Percentiles rank a stretch among this genome's conserved stretches.
Conservation (phyloP, 2,797 vertebrate species). For the Aldrovandia affinis region DNA sequence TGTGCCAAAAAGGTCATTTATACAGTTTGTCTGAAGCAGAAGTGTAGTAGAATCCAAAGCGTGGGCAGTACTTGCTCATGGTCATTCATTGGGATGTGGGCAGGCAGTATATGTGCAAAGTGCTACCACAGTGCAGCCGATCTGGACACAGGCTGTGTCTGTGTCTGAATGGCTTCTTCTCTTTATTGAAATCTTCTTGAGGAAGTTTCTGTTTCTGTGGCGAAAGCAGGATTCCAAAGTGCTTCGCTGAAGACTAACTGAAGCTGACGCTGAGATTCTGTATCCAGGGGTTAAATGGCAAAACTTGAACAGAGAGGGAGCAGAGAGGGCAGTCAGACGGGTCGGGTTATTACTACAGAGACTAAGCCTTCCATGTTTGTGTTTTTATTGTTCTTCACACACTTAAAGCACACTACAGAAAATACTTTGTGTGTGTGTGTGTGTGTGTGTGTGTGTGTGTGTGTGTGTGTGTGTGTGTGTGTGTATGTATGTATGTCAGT, state of each 20-base stretch:
- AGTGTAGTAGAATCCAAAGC: not conserved
- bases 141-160: not conserved
- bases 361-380: not conserved
- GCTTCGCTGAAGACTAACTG: not conserved
- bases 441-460: not conserved
- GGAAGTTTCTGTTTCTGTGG: conserved; percentile 6
- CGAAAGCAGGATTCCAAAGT: not conserved
- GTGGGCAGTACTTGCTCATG: conserved; percentile 42
- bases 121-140: conserved; percentile 46
- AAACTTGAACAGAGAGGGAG: not conserved
- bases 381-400: not conserved
- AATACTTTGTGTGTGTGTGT: not conserved
- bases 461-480: not conserved
- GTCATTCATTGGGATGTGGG: conserved; percentile 49
- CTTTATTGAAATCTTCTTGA: not conserved
- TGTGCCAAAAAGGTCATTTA: conserved; percentile 72
- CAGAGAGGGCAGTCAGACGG: not conserved
- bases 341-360: not conserved
- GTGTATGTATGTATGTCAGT: not conserved
- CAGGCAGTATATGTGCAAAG: conserved; percentile 32
- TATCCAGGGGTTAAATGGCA: not conserved
- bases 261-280: not conserved
- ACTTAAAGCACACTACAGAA: not conserved
- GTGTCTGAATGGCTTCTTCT: not conserved
- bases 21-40: conserved; percentile 36